Evolutionary conservation across 2,113 vertebrate genomes (phyloP).

Genomic region (Puffinus mauretanicus): DNA sequence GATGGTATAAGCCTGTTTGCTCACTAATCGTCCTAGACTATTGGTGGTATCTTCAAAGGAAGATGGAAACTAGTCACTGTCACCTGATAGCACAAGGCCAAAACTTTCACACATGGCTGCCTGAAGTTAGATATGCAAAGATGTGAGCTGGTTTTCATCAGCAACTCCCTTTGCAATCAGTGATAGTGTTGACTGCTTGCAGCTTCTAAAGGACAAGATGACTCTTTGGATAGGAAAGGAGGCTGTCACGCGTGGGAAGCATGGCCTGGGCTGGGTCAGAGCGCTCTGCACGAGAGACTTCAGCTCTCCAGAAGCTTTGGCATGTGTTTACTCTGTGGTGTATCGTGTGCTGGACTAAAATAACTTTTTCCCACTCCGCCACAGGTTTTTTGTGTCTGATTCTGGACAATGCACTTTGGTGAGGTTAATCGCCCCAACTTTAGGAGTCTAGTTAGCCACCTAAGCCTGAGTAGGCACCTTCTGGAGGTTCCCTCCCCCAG

Average conservation of each 20-base stretch:
- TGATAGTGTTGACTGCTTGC: no score
- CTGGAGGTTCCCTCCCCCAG: not conserved
- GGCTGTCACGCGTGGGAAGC: not conserved
- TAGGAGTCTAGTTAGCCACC: not conserved
- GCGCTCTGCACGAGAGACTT: rapidly evolving
- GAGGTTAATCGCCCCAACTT: not conserved
- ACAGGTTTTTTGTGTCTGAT: not conserved
- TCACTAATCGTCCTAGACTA: not conserved
- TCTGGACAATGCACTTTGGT: not conserved
- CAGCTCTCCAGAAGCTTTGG: not conserved
- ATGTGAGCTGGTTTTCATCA: not conserved
- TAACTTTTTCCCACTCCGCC: not conserved
- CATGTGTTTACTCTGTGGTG: not conserved
- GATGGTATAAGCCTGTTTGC: not conserved
- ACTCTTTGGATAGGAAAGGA: not conserved
- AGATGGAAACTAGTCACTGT: not conserved
- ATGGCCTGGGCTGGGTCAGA: not conserved
- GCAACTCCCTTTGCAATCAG: not conserved
- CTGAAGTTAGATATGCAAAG: not conserved
- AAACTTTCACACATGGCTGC: not conserved
- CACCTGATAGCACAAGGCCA: not conserved
- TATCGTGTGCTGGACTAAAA: not conserved
- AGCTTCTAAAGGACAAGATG: not conserved
- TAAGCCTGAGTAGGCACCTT: not conserved
- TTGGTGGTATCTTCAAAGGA: not conserved